Conservation (phyloP, 1,140 invertebrate genomes). For the Musca vetustissima region DNA sequence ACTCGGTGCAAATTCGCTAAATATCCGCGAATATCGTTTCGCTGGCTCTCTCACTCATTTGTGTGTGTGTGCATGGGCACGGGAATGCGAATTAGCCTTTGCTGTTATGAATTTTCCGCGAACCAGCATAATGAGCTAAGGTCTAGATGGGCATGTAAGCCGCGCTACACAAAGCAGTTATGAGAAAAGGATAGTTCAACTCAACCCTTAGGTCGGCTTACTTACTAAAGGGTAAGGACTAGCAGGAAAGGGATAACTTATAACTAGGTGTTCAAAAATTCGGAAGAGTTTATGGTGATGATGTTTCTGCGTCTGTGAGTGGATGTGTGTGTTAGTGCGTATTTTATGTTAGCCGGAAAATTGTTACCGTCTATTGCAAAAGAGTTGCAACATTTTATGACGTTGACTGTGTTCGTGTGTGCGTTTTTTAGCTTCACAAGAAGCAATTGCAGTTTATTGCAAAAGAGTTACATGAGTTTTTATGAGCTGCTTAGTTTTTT, state of each 20-base stretch:
- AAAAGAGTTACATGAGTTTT: slow-evolving; percentile 14
- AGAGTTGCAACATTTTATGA: neutral
- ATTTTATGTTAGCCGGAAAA: slow-evolving; percentile 3
- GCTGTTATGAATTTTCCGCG: slow-evolving; percentile 14
- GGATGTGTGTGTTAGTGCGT: neutral
- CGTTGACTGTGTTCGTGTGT: too few species aligned
- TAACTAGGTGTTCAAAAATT: neutral
- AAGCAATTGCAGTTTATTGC: slow-evolving; percentile 17
- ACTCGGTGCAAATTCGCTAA: slow-evolving; percentile 29
- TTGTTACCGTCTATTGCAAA: slow-evolving; percentile 14
- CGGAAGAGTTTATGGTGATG: slow-evolving; percentile 5
- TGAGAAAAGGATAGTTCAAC: slow-evolving; percentile 8
- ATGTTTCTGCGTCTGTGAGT: too few species aligned
- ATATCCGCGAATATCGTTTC: neutral
- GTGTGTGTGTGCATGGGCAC: neutral
- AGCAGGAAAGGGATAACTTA: neutral
- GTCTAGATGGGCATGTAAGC: neutral
- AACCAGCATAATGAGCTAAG: neutral
- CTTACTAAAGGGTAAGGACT: neutral
- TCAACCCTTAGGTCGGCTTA: neutral
- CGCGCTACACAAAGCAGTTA: neutral
- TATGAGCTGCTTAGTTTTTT: slow-evolving; percentile 2
- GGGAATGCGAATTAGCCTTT: neutral
- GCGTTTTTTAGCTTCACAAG: neutral
- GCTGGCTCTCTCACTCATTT: too few species aligned